Conservation (phyloP, 2,888 invertebrate species). For the Eristalis tenax region DNA sequence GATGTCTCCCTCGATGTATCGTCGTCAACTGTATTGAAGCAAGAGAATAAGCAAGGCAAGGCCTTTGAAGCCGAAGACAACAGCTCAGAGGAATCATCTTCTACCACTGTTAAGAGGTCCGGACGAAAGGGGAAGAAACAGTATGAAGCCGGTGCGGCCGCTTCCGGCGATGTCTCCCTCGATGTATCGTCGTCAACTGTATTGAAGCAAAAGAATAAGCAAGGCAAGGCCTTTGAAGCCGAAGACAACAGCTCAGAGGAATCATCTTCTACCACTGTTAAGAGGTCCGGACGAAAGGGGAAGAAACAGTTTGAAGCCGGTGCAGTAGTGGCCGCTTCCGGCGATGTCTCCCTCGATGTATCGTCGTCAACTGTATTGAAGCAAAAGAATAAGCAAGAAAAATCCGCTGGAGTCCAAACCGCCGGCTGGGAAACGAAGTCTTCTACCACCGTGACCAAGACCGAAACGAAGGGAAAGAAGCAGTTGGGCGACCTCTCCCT, state of each 20-base stretch:
- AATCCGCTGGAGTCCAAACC: neutral
- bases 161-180: too few species aligned
- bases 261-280: neutral
- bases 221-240: neutral
- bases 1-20: too few species aligned
- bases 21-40: too few species aligned
- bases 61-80: too few species aligned
- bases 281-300: neutral
- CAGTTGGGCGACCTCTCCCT: too few species aligned
- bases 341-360: neutral
- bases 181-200: neutral
- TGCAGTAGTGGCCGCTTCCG: neutral
- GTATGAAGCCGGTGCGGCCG: neutral
- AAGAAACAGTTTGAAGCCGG: neutral
- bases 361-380: neutral
- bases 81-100: neutral
- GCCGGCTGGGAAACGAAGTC: too few species aligned
- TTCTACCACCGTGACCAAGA: neutral
- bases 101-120: neutral
- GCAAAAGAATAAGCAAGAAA: neutral
- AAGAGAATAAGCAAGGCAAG: too few species aligned
- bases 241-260: neutral
- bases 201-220: neutral
- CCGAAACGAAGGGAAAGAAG: neutral
- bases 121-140: neutral